Percentiles rank a stretch among this genome's conserved stretches.
Conservation (phyloP, 2,888 invertebrate species). For the Petrophora chlorosata region DNA sequence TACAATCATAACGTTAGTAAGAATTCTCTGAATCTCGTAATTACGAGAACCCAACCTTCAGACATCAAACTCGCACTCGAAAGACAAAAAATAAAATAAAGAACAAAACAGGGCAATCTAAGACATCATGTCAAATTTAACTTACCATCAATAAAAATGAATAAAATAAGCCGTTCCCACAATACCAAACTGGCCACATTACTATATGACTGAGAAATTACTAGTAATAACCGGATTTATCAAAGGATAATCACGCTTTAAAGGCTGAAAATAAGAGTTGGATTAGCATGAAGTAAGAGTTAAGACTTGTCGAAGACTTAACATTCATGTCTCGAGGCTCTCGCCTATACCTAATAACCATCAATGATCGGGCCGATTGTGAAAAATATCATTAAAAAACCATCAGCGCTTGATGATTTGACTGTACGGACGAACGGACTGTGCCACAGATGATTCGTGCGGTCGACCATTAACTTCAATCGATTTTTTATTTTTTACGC, state of each 20-base stretch:
- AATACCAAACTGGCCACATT: slow-evolving; percentile 30
- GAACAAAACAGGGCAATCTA: too few relatives aligned
- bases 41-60: too few relatives aligned
- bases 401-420: slow-evolving; percentile 82
- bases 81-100: too few relatives aligned
- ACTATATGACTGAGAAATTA: slow-evolving; percentile 42
- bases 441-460: slow-evolving; percentile 65
- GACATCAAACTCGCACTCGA: too few relatives aligned
- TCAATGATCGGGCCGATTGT: slow-evolving; percentile 82
- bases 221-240: slow-evolving; percentile 41
- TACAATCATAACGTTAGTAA: too few relatives aligned
- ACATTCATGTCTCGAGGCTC: slow-evolving; percentile 69
- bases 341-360: slow-evolving; percentile 80
- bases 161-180: slow-evolving; percentile 33
- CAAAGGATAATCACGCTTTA: slow-evolving; percentile 43
- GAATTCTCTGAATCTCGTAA: too few relatives aligned
- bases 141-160: not conserved
- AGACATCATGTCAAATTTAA: not conserved
- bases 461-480: slow-evolving; percentile 77
- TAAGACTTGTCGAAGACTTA: slow-evolving; percentile 50
- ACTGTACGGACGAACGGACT: slow-evolving; percentile 54
- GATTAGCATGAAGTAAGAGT: slow-evolving; percentile 42
- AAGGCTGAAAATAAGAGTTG: slow-evolving; percentile 40
- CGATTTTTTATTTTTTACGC: slow-evolving; percentile 70
- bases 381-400: slow-evolving; percentile 85